Evolutionary conservation across 2,888 invertebrate genomes (phyloP).

Genomic region (Ariolimax columbianus): DNA sequence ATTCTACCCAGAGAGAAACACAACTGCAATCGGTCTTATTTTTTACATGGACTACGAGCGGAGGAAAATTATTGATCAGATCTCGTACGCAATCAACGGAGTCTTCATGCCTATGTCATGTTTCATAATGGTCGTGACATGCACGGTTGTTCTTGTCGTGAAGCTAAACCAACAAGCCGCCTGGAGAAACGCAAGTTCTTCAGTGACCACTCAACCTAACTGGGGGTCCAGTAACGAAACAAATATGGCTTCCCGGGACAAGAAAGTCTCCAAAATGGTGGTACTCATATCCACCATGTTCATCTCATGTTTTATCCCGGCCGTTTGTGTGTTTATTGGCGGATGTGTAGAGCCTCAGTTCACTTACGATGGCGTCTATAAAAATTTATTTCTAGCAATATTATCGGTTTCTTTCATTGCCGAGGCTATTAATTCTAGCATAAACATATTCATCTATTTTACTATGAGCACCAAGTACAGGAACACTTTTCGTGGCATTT

Average conservation of each 20-base stretch:
- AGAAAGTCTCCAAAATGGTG: conserved; percentile 3
- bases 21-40: not conserved
- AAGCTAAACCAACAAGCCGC: conserved; percentile 15
- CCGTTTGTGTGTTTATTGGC: not conserved
- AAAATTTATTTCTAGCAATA: not conserved
- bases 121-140: not conserved
- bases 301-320: conserved; percentile 13
- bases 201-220: not conserved
- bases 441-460: conserved; percentile 23
- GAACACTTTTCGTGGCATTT: not conserved
- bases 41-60: not conserved
- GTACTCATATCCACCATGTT: conserved; percentile 19
- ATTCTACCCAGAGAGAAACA: not conserved
- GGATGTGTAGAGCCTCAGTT: conserved; percentile 7
- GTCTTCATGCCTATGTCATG: conserved; percentile 28
- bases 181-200: conserved; percentile 18
- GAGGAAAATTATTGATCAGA: conserved; percentile 5
- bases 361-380: not conserved
- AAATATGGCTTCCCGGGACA: not conserved
- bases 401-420: not conserved
- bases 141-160: conserved; percentile 1
- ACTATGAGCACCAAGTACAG: not conserved
- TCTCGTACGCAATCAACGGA: conserved; percentile 16
- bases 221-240: not conserved
- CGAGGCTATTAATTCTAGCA: conserved; percentile 13